Base-by-base conservation (phyloP, 92 coral and sea anemone species). In the Muricea muricata region DNA sequence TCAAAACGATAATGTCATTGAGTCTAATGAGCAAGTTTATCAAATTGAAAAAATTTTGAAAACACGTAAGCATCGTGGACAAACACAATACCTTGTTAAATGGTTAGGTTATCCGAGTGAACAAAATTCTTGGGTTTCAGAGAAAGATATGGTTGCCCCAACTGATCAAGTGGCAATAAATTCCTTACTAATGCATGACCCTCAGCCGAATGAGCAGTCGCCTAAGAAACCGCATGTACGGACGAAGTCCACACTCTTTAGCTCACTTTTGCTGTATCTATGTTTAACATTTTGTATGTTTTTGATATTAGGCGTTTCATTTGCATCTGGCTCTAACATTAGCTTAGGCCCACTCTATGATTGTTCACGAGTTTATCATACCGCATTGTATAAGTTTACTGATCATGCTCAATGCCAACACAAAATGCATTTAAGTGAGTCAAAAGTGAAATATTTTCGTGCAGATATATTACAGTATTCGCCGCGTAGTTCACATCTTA, bases 51-150 rank as follows among this genome's bases (percentile, higher is more conserved):
- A 84, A 31, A 45, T 73, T 5, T 37, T 74, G 1, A 57, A 74
- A 56, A 57, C 68, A 13, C 76, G 78, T n/a, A 75, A 0, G 29
- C 32, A 70, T 40, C 30, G 14, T 8, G 78, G 87, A 1, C 29
- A 75, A 57, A 9, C 45, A 0, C 75, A 85, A 75, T 75, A 85
- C 47, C 47, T 75, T 33, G 83, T 85, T 14, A 85, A 85, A 30
- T 85, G 88, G 83, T 40, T 24, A 23, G 77, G 66, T 4, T 75
- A 58, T 40, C 63, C 88, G 0, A 21, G 52, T 0, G 75, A 72
- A 5, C 39, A 84, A 35, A 84, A 84, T 31, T 75, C 83, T 1
- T 84, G 83, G 82, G 88, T 55, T 14, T 35, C 74, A 2, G 75
- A 32, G 9, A 34, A 13, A 7, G 70, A 84, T 45, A 73, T 85